Evolutionary conservation across 2,888 invertebrate species (phyloP).

Genomic region (Smittia sp.): DNA sequence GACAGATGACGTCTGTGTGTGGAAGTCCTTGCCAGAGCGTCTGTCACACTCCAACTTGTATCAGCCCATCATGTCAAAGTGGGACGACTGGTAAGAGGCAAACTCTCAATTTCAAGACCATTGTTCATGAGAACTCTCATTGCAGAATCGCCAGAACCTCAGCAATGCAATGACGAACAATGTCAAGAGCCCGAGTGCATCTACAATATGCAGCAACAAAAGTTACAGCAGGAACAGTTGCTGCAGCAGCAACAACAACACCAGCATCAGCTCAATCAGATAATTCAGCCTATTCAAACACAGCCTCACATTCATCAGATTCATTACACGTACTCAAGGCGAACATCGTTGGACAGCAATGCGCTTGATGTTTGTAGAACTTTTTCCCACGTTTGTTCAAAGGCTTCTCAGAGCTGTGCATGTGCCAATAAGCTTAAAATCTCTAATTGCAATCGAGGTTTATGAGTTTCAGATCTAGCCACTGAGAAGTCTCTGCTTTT

Average conservation of each 20-base stretch:
- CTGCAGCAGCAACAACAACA: constrained; percentile 45
- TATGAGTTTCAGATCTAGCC: background rate
- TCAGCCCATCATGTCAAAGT: constrained; percentile 52
- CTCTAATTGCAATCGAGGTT: background rate
- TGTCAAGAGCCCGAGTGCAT: constrained; percentile 39
- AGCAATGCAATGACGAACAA: constrained; percentile 32
- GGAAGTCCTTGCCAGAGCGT: constrained; percentile 39
- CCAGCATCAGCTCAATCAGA: constrained; percentile 16
- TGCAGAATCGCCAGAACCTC: constrained; percentile 35
- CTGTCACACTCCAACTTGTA: constrained; percentile 54
- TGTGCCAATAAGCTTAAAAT: background rate
- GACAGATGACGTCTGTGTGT: constrained; percentile 18
- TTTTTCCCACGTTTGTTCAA: too few relatives aligned
- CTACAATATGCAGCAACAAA: constrained; percentile 47
- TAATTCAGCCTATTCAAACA: constrained; percentile 14
- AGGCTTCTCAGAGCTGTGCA: too few relatives aligned
- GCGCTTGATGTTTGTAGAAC: constrained; percentile 28
- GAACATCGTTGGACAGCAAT: constrained; percentile 41
- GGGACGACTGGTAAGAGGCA: constrained; percentile 49
- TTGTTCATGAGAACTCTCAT: background rate
- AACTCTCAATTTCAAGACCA: background rate
- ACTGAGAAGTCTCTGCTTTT: background rate
- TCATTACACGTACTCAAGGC: constrained; percentile 37
- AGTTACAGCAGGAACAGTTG: constrained; percentile 47
- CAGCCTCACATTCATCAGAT: constrained; percentile 39